Conservation (phyloP, 2,113 vertebrate genomes). For the Hypomesus transpacificus region DNA sequence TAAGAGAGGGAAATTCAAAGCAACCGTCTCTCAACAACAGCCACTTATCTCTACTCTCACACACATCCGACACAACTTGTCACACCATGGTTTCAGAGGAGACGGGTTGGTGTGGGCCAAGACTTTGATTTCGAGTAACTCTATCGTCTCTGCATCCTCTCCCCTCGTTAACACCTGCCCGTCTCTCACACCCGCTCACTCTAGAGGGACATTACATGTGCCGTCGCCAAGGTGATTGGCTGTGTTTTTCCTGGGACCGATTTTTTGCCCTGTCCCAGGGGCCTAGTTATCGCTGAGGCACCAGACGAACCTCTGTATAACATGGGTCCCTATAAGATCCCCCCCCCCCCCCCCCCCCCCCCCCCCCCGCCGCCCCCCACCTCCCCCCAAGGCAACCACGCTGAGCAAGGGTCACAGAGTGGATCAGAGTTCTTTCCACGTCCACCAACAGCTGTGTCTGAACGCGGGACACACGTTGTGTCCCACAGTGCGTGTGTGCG, state of each 20-base stretch:
- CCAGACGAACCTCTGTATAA: not conserved
- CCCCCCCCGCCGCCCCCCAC: too few species aligned
- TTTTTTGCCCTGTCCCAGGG: not conserved
- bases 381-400: too few species aligned
- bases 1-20: too few species aligned
- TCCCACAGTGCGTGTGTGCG: not conserved
- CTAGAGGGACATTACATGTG: not conserved
- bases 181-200: not conserved
- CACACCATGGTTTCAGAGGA: not conserved
- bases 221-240: not conserved
- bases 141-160: not conserved
- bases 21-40: too few species aligned
- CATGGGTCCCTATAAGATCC: not conserved
- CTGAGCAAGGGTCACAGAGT: not conserved
- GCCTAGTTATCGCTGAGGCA: not conserved
- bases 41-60: too few species aligned
- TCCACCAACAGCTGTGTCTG: not conserved
- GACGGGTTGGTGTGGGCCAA: not conserved
- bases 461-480: not conserved
- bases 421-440: constrained; percentile 1
- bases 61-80: too few species aligned
- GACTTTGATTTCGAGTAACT: not conserved
- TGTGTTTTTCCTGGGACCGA: not conserved
- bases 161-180: not conserved
- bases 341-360: too few species aligned